Percentiles rank a stretch among this genome's conserved stretches.
phyloP scores from a whole-genome alignment of 1,140 invertebrate species.

The Caenorhabditis latens region DNA sequence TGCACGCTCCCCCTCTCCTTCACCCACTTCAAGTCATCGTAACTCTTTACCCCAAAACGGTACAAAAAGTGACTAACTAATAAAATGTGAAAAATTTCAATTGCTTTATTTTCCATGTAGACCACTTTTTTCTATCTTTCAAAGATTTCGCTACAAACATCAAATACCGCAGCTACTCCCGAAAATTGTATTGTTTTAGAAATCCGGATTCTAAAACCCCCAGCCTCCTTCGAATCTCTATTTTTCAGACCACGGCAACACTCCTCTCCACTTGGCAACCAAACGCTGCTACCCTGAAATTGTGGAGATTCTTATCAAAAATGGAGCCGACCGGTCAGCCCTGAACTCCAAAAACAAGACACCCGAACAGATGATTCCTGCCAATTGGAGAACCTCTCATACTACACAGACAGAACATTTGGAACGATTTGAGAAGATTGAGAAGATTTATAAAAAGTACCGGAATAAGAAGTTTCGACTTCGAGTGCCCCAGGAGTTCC shows the following conservation, averaged over 20 bases:
- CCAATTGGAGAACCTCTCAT: background rate
- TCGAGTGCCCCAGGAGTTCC: background rate
- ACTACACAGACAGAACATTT: background rate
- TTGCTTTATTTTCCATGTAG: too few relatives aligned
- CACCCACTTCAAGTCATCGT: too few relatives aligned
- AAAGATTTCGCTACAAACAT: too few relatives aligned
- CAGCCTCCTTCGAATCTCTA: too few relatives aligned
- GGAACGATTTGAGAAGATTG: background rate
- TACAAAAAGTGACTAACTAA: too few relatives aligned
- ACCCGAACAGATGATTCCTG: background rate
- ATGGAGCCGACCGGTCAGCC: background rate
- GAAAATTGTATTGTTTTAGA: too few relatives aligned
- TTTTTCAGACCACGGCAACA: background rate
- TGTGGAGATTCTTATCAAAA: background rate
- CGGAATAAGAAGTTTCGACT: background rate
- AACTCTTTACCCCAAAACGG: too few relatives aligned
- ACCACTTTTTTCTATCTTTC: too few relatives aligned
- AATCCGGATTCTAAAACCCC: too few relatives aligned
- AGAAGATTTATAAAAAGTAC: background rate
- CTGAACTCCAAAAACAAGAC: background rate
- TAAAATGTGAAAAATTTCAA: too few relatives aligned
- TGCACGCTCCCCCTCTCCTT: too few relatives aligned
- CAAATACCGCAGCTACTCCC: too few relatives aligned
- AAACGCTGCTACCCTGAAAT: background rate
- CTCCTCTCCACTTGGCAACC: conserved; percentile 3